Evolutionary conservation across 2,797 vertebrate genomes (phyloP).

Genomic region (Phrynocephalus vlangalii): DNA sequence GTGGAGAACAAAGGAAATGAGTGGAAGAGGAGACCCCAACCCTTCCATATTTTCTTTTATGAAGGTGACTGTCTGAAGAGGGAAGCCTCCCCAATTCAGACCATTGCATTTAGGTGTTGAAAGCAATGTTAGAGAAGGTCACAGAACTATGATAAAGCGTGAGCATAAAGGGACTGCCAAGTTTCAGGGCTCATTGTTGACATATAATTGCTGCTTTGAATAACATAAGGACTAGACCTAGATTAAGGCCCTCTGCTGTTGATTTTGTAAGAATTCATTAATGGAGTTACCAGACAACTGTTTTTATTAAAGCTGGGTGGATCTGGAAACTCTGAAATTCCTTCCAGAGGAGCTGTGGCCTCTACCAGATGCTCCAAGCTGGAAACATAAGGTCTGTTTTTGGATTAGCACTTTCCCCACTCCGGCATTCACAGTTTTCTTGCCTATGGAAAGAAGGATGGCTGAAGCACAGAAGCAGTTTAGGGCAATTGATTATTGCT

Average conservation of each 20-base stretch:
- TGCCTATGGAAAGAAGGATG: not conserved
- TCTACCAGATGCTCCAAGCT: not conserved
- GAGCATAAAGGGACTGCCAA: too few species aligned
- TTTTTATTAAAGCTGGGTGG: conserved; percentile 18
- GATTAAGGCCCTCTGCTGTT: conserved; percentile 25
- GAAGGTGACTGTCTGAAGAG: too few species aligned
- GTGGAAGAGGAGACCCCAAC: too few species aligned
- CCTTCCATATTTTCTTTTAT: too few species aligned
- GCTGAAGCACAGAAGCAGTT: not conserved
- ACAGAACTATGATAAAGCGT: too few species aligned
- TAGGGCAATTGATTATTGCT: not conserved
- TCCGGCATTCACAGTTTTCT: conserved; percentile 8
- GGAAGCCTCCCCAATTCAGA: too few species aligned
- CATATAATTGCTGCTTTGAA: too few species aligned
- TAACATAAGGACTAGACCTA: not conserved
- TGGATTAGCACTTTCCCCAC: not conserved
- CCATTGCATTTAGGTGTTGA: too few species aligned
- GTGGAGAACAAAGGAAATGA: too few species aligned
- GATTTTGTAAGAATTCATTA: not conserved
- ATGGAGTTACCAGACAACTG: conserved; percentile 29
- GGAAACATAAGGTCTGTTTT: not conserved
- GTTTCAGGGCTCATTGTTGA: too few species aligned
- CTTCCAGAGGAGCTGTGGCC: not conserved
- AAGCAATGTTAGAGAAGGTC: too few species aligned
- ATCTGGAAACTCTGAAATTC: not conserved